These are phyloP conservation scores for Morone chrysops DNA, from an alignment of 2,113 vertebrate species.

Conservation along the genomic window DNA sequence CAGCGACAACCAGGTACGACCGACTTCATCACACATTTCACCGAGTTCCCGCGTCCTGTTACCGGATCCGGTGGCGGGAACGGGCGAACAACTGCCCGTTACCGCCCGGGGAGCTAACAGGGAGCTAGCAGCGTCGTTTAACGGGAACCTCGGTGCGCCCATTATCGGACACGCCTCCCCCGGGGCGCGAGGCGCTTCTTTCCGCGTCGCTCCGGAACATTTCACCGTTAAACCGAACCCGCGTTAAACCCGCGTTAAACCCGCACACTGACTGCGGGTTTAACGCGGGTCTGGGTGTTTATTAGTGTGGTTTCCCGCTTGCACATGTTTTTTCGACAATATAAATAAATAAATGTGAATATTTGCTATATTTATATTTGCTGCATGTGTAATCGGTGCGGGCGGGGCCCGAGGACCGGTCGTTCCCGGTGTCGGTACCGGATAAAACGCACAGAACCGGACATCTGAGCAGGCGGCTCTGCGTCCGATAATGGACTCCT, in stretches of 20 bases:
- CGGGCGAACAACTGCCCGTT: not conserved
- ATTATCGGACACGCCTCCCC: conserved; percentile 55
- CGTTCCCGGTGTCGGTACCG: not conserved
- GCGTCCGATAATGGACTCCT: conserved; percentile 28
- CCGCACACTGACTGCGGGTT: not conserved
- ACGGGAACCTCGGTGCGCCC: conserved; percentile 6
- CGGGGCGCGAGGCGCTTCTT: not conserved
- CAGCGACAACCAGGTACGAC: conserved; percentile 70
- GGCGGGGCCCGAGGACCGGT: not conserved
- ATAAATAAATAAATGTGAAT: too few relatives aligned
- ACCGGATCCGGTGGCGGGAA: not conserved
- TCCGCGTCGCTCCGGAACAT: not conserved
- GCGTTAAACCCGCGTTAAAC: not conserved
- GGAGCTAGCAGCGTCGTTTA: conserved; percentile 4
- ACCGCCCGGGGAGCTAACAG: conserved; percentile 9
- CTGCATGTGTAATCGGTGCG: accelerated
- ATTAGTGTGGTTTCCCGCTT: accelerated
- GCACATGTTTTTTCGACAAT: too few relatives aligned
- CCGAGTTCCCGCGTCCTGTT: accelerated
- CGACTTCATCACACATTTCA: accelerated
- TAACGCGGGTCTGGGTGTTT: accelerated
- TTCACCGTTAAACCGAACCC: accelerated
- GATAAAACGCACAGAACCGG: too few relatives aligned
- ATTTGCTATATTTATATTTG: accelerated
- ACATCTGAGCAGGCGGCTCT: not conserved